phyloP scores from a whole-genome alignment of 1,140 invertebrate genomes.

The Bicyclus anynana region DNA sequence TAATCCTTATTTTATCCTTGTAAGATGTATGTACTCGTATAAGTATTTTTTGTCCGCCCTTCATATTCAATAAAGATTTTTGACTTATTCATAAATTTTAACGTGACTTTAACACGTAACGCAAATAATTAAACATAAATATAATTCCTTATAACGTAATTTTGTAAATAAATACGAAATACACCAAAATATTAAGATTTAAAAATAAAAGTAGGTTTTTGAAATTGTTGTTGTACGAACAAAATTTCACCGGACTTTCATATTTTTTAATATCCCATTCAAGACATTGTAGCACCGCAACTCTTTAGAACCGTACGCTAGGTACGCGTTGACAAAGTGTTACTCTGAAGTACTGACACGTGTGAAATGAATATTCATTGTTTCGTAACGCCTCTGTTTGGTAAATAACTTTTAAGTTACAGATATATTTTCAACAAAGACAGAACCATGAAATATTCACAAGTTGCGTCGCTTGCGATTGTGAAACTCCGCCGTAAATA shows the following conservation, averaged over 20 bases:
- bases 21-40: too few relatives aligned
- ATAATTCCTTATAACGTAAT: too few relatives aligned
- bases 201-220: neutral
- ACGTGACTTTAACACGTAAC: too few relatives aligned
- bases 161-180: too few relatives aligned
- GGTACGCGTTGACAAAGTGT: constrained; percentile 7
- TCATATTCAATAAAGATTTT: too few relatives aligned
- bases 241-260: neutral
- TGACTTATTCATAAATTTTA: too few relatives aligned
- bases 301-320: neutral
- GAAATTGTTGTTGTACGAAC: neutral
- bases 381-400: constrained; percentile 43
- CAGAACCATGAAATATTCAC: constrained; percentile 64
- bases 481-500: constrained; percentile 47
- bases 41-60: too few relatives aligned
- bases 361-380: constrained; percentile 54
- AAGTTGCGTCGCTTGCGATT: constrained; percentile 47
- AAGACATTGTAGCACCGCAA: neutral
- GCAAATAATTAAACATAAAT: too few relatives aligned
- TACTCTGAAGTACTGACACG: constrained; percentile 16
- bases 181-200: too few relatives aligned
- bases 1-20: too few relatives aligned
- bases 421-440: constrained; percentile 42
- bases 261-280: neutral
- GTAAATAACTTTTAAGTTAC: constrained; percentile 46